phyloP scores from a whole-genome alignment of 1,140 invertebrate species.

The Drosophila baimaii region DNA sequence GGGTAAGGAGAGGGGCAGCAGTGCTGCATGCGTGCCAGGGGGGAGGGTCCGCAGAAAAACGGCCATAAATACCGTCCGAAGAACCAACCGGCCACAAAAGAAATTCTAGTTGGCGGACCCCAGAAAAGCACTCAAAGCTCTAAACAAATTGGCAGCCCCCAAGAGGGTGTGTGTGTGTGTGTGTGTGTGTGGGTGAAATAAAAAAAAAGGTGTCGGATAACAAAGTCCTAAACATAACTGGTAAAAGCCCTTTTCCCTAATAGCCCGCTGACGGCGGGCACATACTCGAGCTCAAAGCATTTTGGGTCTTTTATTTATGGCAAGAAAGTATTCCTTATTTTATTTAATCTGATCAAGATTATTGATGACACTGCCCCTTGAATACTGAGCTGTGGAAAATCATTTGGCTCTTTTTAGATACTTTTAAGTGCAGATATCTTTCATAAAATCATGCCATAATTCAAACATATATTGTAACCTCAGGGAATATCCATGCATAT shows the following conservation, averaged over 20 bases:
- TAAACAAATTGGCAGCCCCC: slow-evolving; percentile 63
- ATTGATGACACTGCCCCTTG: slow-evolving; percentile 11
- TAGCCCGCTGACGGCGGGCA: background rate
- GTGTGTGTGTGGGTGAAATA: slow-evolving; percentile 13
- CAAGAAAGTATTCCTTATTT: background rate
- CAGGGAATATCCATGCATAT: background rate
- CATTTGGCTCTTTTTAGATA: background rate
- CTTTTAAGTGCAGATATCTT: background rate
- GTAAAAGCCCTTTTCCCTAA: slow-evolving; percentile 8
- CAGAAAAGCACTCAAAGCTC: slow-evolving; percentile 73
- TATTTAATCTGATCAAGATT: slow-evolving; percentile 6
- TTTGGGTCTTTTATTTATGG: background rate
- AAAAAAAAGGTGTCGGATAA: slow-evolving; percentile 69
- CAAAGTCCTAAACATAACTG: slow-evolving; percentile 32
- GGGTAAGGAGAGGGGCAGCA: background rate
- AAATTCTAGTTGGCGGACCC: slow-evolving; percentile 55
- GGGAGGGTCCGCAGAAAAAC: slow-evolving; percentile 59
- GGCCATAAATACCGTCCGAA: slow-evolving; percentile 63
- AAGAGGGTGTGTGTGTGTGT: slow-evolving; percentile 14
- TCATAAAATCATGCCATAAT: background rate
- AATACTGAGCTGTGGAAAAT: background rate
- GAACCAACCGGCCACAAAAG: slow-evolving; percentile 45
- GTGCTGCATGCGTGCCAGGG: slow-evolving; percentile 50
- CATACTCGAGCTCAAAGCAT: background rate
- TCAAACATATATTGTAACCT: background rate